Percentiles rank a stretch among this genome's conserved stretches.
Conservation (phyloP, 2,797 vertebrate species). For the Aldrovandia affinis region DNA sequence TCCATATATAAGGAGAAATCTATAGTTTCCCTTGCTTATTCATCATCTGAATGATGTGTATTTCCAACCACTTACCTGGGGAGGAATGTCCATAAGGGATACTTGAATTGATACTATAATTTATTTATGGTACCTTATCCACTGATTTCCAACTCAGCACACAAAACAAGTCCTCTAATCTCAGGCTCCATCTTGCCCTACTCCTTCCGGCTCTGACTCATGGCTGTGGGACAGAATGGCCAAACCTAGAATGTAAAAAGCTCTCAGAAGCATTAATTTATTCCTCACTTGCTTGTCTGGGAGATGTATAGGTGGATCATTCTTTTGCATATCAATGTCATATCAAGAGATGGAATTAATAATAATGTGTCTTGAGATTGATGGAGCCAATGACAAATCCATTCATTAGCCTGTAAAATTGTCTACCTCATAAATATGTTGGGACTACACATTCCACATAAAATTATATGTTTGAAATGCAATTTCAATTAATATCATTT, state of each 20-base stretch:
- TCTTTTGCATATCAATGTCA: neutral
- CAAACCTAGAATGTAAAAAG: neutral
- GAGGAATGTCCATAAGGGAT: neutral
- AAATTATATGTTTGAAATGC: too few relatives aligned
- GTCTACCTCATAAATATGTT: too few relatives aligned
- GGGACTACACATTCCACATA: too few relatives aligned
- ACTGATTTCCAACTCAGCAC: neutral
- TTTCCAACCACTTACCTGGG: neutral
- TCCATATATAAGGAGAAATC: neutral
- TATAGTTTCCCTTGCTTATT: neutral
- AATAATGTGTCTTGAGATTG: neutral
- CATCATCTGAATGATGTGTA: neutral
- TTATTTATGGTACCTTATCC: neutral
- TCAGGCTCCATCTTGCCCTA: neutral
- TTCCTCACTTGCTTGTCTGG: neutral
- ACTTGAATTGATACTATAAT: neutral
- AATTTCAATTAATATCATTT: too few relatives aligned
- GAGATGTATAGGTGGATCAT: neutral
- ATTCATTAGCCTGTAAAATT: neutral
- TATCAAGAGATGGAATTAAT: neutral
- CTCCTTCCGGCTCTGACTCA: neutral
- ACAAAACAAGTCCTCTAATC: neutral
- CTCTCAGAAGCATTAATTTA: neutral
- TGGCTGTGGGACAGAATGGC: neutral
- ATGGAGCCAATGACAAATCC: neutral